A percentile compares a stretch with the other conserved stretches of the same genome.
These are phyloP conservation scores for Archocentrus centrarchus DNA, from an alignment of 2,113 vertebrate species.

Conservation along the genomic window DNA sequence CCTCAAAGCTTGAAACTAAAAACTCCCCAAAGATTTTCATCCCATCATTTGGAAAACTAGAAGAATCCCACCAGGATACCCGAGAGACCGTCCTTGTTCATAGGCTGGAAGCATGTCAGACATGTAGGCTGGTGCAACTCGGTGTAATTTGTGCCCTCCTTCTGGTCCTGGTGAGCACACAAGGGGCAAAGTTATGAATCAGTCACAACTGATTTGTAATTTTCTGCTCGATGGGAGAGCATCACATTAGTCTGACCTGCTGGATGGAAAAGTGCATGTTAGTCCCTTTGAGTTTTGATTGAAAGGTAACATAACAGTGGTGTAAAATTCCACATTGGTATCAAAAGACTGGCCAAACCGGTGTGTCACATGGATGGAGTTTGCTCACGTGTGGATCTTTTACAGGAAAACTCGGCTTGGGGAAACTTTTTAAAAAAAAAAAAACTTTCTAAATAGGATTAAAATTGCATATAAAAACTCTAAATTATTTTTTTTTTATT, in stretches of 20 bases:
- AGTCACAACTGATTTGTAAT: not conserved
- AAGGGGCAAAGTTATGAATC: not conserved
- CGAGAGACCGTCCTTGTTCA: not conserved
- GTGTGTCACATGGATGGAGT: not conserved
- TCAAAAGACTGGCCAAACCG: not conserved
- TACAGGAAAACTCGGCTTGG: no score
- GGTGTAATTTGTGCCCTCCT: not conserved
- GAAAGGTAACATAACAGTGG: not conserved
- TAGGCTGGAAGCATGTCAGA: not conserved
- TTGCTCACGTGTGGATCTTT: no score
- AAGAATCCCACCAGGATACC: not conserved
- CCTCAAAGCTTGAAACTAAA: not conserved
- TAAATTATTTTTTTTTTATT: not conserved
- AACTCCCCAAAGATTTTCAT: not conserved
- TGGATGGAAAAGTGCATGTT: not conserved
- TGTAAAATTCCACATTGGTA: not conserved
- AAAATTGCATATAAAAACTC: no score
- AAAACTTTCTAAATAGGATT: no score
- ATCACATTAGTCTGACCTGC: not conserved
- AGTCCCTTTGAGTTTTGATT: not conserved
- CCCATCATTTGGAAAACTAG: not conserved
- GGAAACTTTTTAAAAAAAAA: no score
- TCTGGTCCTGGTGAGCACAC: slow-evolving; percentile 11
- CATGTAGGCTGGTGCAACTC: slow-evolving; percentile 13
- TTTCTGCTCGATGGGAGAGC: not conserved